Base-by-base conservation (phyloP, 2,888 invertebrate species). In the Keiferia lycopersicella region DNA sequence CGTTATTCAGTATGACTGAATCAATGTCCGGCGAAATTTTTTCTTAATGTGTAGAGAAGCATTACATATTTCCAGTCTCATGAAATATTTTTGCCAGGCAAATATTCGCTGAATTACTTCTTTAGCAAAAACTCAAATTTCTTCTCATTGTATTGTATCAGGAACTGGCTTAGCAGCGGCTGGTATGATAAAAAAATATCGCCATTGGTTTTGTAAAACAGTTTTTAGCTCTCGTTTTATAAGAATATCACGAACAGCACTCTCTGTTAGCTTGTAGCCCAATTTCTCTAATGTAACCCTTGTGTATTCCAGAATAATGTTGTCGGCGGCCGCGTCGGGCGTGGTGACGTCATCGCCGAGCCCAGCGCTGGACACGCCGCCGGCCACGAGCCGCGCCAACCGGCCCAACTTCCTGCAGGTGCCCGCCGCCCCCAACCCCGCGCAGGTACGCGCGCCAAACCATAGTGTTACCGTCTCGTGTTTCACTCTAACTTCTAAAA, bases 371-470 rank as follows among this genome's bases (percentile, higher is more conserved):
- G 85, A 86, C 75, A 83, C 91, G 39, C 88, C 88, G 64, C 86
- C 93, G 53, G 84, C 87, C 62, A 85, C 76, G 63, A 69, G 77
- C 66, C 84, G 90, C 34, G 94, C 95, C 68, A 93, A 92, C 81
- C 91, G 96, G 75, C 96, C 96, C 69, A 96, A 94, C 82, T 95
- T 95, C 69, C 89, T 96, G 64, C 94, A 94, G 74, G 94, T 95
- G 71, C 93, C 94, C 67, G 89, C 93, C 66, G 93, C 91, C 58
- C 83, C 93, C 68, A 91, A 89, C 56, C 91, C 91, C 38, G 89
- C 92, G 63, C 93, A 93, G 85, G 90, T 91, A 63, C 63, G 18
- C 58, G n/a, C 58, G 16, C 18, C 39, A 58, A 58, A 11, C 18
- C 34, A 16, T 6, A 7, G 2, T 10, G 30, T 14, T n/a, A n/a